These are phyloP conservation scores for Cherax destructor DNA, from an alignment of 1,140 invertebrate genomes.

Conservation along the genomic window DNA sequence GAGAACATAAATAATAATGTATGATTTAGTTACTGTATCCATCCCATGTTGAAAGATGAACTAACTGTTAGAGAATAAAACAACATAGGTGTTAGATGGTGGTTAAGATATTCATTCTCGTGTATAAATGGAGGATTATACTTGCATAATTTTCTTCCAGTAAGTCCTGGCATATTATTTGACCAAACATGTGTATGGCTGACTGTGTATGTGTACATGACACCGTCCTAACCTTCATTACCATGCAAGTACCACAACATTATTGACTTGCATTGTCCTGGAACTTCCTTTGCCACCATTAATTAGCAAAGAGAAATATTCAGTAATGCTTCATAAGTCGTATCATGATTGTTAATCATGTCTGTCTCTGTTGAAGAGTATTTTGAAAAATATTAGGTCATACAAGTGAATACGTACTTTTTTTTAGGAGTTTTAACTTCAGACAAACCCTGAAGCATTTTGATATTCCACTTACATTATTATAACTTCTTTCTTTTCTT, in stretches of 20 bases:
- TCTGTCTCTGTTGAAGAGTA: too few species aligned
- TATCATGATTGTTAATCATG: too few species aligned
- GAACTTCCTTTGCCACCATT: neutral
- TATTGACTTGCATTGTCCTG: neutral
- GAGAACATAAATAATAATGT: constrained; percentile 15
- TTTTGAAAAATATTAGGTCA: too few species aligned
- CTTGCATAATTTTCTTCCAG: neutral
- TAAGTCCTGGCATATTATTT: neutral
- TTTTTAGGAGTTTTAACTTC: too few species aligned
- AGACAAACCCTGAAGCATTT: too few species aligned
- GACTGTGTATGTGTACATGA: neutral
- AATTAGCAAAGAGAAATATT: neutral
- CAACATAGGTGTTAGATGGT: constrained; percentile 4
- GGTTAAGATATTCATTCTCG: constrained; percentile 5
- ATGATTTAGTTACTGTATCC: constrained; percentile 27
- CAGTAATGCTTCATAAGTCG: neutral
- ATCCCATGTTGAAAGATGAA: constrained; percentile 19
- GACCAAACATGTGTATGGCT: neutral
- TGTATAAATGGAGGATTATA: constrained; percentile 9
- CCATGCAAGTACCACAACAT: neutral
- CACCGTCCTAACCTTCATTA: neutral
- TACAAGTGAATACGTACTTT: too few species aligned
- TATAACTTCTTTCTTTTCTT: too few species aligned
- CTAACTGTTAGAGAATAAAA: constrained; percentile 17
- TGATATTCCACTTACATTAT: too few species aligned